Evolutionary conservation across 1,140 invertebrate genomes (phyloP).

Genomic region (Hypsibius dujardini): DNA sequence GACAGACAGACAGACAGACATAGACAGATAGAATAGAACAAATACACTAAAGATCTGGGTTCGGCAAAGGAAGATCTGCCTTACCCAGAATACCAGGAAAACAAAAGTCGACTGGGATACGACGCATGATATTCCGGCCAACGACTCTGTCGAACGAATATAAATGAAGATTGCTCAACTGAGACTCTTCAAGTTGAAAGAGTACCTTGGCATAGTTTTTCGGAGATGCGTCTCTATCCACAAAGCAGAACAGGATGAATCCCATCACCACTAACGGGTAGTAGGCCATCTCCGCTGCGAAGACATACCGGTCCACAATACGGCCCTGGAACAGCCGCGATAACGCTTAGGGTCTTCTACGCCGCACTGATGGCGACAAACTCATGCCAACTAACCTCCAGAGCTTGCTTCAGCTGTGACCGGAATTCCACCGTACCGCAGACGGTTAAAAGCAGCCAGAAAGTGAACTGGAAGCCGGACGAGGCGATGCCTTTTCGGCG

Average conservation of each 20-base stretch:
- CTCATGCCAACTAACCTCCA: not conserved
- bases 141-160: not conserved
- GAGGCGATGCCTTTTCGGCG: slow-evolving; percentile 31
- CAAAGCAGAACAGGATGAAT: not conserved
- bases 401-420: slow-evolving; percentile 26
- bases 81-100: slow-evolving; percentile 13
- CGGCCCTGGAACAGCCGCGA: not conserved
- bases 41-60: not conserved
- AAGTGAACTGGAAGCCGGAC: slow-evolving; percentile 32
- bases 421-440: slow-evolving; percentile 28
- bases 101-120: slow-evolving; percentile 5
- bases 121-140: slow-evolving; percentile 11
- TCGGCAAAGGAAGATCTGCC: not conserved
- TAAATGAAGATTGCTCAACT: not conserved
- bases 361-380: no score
- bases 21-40: not conserved
- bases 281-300: not conserved
- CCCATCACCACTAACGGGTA: not conserved
- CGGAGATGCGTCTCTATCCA: not conserved
- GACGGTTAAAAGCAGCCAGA: slow-evolving; percentile 31
- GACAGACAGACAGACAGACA: no score
- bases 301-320: not conserved
- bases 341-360: no score
- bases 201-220: not conserved
- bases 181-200: not conserved